Conservation (phyloP, 2,888 invertebrate genomes). For the Athalia circularis region DNA sequence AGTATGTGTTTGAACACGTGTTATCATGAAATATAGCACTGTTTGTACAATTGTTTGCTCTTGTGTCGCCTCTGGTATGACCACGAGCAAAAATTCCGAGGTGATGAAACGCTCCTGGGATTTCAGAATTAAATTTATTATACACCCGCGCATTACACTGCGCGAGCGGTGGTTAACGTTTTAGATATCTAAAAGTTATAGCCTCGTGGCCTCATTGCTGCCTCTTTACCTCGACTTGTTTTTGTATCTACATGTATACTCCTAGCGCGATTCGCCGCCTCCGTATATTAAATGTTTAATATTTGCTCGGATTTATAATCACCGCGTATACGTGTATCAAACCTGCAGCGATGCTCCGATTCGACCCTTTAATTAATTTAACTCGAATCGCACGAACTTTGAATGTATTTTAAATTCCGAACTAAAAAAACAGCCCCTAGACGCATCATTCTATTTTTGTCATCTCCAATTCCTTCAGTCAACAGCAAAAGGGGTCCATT, state of each 20-base stretch:
- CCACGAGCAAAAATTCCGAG: slow-evolving; percentile 65
- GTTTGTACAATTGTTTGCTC: slow-evolving; percentile 73
- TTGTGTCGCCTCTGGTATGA: slow-evolving; percentile 64
- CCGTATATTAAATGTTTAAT: background rate
- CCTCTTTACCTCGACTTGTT: slow-evolving; percentile 16
- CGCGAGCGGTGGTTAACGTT: slow-evolving; percentile 19
- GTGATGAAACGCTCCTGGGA: slow-evolving; percentile 52
- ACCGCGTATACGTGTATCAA: background rate
- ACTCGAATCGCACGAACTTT: too few relatives aligned
- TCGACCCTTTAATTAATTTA: background rate
- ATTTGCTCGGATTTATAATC: slow-evolving; percentile 41
- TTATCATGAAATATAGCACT: slow-evolving; percentile 72
- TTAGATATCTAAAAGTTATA: slow-evolving; percentile 38
- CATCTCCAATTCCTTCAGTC: background rate
- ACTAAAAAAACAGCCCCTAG: background rate
- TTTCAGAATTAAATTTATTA: slow-evolving; percentile 57
- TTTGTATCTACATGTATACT: background rate
- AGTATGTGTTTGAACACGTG: slow-evolving; percentile 71
- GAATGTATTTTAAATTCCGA: background rate
- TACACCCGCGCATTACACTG: slow-evolving; percentile 2
- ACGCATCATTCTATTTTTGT: background rate
- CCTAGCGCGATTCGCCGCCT: background rate
- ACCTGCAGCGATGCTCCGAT: slow-evolving; percentile 21
- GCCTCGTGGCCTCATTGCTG: slow-evolving; percentile 19
- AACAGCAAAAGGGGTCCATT: slow-evolving; percentile 11